A percentile compares a stretch with the other conserved stretches of the same genome.
Conservation (phyloP, 2,888 invertebrate species). For the Ellobium chinense region DNA sequence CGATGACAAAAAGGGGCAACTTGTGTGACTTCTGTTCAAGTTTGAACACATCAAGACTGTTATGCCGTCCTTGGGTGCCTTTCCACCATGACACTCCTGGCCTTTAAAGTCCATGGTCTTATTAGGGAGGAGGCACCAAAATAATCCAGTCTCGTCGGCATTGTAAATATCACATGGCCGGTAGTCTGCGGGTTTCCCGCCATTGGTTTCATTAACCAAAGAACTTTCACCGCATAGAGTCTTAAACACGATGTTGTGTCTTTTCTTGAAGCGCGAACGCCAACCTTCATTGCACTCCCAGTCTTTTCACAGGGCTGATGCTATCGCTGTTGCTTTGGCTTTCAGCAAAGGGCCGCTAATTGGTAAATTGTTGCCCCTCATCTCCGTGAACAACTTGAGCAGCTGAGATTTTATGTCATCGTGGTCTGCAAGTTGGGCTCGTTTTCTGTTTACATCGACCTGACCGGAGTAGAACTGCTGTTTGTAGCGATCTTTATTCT, state of each 20-base stretch:
- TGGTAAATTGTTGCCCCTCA: neutral
- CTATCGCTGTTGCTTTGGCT: neutral
- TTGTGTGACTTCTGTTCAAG: neutral
- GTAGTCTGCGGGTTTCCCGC: neutral
- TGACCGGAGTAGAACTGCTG: no score
- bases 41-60: neutral
- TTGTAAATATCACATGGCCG: constrained; percentile 8
- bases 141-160: constrained; percentile 13
- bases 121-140: neutral
- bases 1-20: neutral
- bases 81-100: neutral
- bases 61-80: neutral
- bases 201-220: neutral
- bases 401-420: neutral
- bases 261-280: neutral
- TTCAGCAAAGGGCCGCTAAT: neutral
- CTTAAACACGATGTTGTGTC: constrained; percentile 7
- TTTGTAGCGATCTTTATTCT: no score
- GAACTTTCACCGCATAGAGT: neutral
- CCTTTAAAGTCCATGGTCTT: neutral
- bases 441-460: no score
- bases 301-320: no score
- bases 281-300: neutral
- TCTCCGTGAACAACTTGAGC: neutral
- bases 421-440: no score